phyloP scores from a whole-genome alignment of 2,888 invertebrate genomes.

The Polydrusus cervinus region DNA sequence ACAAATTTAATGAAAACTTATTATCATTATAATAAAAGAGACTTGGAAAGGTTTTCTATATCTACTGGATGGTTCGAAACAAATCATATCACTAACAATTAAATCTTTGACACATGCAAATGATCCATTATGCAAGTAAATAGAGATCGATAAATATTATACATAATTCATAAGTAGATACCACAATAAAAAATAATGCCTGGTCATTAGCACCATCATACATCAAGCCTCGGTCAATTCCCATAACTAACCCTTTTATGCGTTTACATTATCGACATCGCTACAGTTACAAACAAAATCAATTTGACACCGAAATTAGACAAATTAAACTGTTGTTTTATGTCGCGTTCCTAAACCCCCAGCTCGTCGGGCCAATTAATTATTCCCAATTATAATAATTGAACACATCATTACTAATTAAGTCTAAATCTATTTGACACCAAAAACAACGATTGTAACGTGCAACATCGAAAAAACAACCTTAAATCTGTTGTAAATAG shows the following conservation, averaged over 20 bases:
- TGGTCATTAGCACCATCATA: constrained; percentile 33
- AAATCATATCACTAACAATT: too few species aligned
- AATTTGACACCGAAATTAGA: constrained; percentile 60
- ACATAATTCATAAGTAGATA: too few species aligned
- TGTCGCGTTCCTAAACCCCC: constrained; percentile 58
- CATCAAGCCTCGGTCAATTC: not conserved
- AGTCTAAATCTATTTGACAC: constrained; percentile 69
- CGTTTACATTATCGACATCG: constrained; percentile 44
- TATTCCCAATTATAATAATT: constrained; percentile 71
- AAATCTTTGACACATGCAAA: too few species aligned
- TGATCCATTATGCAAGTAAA: too few species aligned
- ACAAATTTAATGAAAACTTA: too few species aligned
- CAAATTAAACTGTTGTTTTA: constrained; percentile 62
- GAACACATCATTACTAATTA: constrained; percentile 72
- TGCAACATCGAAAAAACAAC: constrained; percentile 36
- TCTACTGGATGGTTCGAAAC: too few species aligned
- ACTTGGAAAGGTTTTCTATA: too few species aligned
- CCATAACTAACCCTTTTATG: constrained; percentile 34
- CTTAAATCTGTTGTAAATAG: constrained; percentile 47
- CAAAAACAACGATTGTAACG: constrained; percentile 46
- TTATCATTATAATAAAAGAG: too few species aligned
- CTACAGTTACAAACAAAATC: constrained; percentile 56
- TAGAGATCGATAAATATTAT: too few species aligned
- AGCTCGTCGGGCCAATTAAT: constrained; percentile 68
- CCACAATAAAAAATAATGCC: not conserved